Evolutionary conservation across 2,888 invertebrate genomes (phyloP).

Genomic region (Stegana nigrithorax): DNA sequence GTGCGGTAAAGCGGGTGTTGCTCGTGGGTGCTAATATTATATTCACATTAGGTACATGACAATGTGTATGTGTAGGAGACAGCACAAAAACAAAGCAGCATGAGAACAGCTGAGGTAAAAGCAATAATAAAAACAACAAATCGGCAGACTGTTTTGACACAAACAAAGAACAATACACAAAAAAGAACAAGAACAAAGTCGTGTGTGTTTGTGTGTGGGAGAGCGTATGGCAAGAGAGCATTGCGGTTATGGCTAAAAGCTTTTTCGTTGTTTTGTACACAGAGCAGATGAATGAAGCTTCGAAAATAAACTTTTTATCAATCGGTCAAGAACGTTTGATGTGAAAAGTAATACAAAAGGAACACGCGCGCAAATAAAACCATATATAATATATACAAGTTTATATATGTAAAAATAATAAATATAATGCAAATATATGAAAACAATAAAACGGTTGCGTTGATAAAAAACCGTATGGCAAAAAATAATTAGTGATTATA

Average conservation of each 20-base stretch:
- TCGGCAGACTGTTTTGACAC: no score
- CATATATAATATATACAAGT: constrained; percentile 2
- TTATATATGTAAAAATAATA: constrained; percentile 10
- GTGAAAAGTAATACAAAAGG: constrained; percentile 38
- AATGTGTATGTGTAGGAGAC: no score
- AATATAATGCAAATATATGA: constrained; percentile 38
- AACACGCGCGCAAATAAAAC: constrained; percentile 11
- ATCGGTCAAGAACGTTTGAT: constrained; percentile 68
- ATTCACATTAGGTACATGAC: no score
- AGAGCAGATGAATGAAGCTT: constrained; percentile 41
- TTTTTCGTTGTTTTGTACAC: constrained; percentile 13
- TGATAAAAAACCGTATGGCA: no score
- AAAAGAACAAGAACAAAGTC: no score
- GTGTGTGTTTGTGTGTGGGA: neutral
- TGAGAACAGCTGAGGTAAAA: no score
- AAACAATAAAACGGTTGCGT: constrained; percentile 19
- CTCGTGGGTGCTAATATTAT: no score
- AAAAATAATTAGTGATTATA: no score
- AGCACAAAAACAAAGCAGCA: no score
- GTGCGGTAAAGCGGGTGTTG: neutral
- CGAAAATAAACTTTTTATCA: constrained; percentile 64
- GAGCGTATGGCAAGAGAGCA: neutral
- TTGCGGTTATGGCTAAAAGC: neutral
- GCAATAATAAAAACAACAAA: no score
- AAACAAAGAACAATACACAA: no score